phyloP scores from a whole-genome alignment of 2,113 vertebrate genomes.

The Circaetus gallicus region DNA sequence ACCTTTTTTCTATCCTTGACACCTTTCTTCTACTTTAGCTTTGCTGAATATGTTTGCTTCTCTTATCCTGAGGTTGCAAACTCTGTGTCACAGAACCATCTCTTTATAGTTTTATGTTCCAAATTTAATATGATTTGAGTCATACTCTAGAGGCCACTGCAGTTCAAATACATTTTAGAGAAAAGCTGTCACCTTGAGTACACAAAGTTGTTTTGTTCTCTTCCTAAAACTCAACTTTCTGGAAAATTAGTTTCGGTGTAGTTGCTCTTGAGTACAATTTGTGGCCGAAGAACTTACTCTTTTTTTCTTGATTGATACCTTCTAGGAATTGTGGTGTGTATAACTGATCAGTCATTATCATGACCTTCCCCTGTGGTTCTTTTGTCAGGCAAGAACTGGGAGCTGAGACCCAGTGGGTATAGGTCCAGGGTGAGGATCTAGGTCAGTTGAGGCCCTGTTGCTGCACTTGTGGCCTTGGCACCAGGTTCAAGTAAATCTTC shows the following conservation, averaged over 20 bases:
- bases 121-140: not conserved
- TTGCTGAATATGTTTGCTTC: not conserved
- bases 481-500: not conserved
- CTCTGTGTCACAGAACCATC: not conserved
- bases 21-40: not conserved
- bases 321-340: not conserved
- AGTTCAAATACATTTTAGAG: not conserved
- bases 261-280: not conserved
- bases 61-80: not conserved
- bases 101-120: not conserved
- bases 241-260: not conserved
- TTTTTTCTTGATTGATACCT: not conserved
- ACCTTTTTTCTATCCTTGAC: not conserved
- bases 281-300: not conserved
- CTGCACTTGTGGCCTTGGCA: not conserved
- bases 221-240: not conserved
- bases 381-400: not conserved
- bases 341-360: not conserved
- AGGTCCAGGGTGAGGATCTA: not conserved
- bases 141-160: not conserved
- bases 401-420: not conserved
- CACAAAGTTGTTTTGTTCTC: not conserved
- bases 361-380: not conserved
- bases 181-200: not conserved
- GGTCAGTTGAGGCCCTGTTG: not conserved